A percentile compares a stretch with the other conserved stretches of the same genome.
These are phyloP conservation scores for Drosophila leontia DNA, from an alignment of 1,140 invertebrate species.

Conservation along the genomic window DNA sequence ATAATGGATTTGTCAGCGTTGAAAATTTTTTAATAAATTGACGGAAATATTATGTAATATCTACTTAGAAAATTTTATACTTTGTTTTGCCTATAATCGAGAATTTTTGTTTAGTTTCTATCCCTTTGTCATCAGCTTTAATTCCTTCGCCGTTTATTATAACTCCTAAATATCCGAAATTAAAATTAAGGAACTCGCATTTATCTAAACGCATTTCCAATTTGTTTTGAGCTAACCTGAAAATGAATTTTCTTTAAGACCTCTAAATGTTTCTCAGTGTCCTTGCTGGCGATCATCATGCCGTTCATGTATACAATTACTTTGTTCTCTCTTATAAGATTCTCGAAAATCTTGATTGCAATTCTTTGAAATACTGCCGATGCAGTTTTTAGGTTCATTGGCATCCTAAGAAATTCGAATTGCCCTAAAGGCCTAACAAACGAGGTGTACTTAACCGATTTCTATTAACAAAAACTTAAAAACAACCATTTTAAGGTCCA, in stretches of 20 bases:
- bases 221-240: slow-evolving; percentile 1
- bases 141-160: slow-evolving; percentile 6
- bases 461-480: not conserved
- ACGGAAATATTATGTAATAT: not conserved
- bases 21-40: no score
- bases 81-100: not conserved
- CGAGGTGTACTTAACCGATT: slow-evolving; percentile 8
- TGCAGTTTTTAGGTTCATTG: not conserved
- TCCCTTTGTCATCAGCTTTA: not conserved
- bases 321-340: slow-evolving; percentile 4
- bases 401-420: no score
- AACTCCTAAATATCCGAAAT: slow-evolving; percentile 3
- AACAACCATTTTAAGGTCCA: slow-evolving; percentile 18
- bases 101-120: not conserved
- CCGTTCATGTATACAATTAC: slow-evolving; percentile 17
- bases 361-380: slow-evolving; percentile 1
- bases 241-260: slow-evolving; percentile 3
- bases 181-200: slow-evolving; percentile 11
- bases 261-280: slow-evolving; percentile 2
- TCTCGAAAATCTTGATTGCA: slow-evolving; percentile 1
- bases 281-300: slow-evolving; percentile 2
- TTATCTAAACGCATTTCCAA: slow-evolving; percentile 1
- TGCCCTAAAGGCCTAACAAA: not conserved
- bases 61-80: not conserved
- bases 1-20: no score